Base-by-base conservation (phyloP, 2,113 vertebrate genomes). In the Nesoenas mayeri region DNA sequence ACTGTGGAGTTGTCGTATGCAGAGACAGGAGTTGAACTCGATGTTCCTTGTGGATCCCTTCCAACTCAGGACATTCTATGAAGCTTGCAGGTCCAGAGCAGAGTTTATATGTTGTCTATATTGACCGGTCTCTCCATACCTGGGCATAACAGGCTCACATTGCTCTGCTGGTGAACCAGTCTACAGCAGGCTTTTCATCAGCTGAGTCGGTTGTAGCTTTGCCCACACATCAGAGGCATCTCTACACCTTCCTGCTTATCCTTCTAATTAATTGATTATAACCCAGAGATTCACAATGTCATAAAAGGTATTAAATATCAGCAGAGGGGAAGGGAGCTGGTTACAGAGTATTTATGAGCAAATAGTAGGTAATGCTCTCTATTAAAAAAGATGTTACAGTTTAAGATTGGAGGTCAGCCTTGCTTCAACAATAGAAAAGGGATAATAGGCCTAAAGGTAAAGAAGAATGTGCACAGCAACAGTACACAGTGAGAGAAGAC, bases 191-290 rank as follows among this genome's bases (percentile, higher is more conserved):
- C 40, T 94, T 94, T 60, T 71, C 64, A 86, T 96, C 88, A 95
- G 81, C 74, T 97, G 82, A 47, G 56, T 61, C 91, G 53, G 32
- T 94, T 60, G 36, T 60, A 72, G 32, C 26, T 73, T 95, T 83
- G 88, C 92, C 81, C 89, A 40, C 62, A 85, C 25, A 61, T 89
- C 25, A 85, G 83, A 72, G 34, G 73, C 58, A 90, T 47, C 74
- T 48, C 70, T 70, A 71, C 66, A 84, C 92, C 95, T 93, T 77
- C 93, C 73, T 82, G 78, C 84, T 93, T 94, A 82, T 88, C 88
- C 77, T 85, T 79, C 70, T 92, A 93, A 96, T 96, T 95, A 97
- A 93, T 92, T 74, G 95, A 72, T 94, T 86, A 92, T 93, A 85
- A 95, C 71, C 53, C 85, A 94, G 71, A 93, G 70, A 95, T 88